phyloP scores from a whole-genome alignment of 2,113 vertebrate species.

The Pseudorectes ferrugineus region DNA sequence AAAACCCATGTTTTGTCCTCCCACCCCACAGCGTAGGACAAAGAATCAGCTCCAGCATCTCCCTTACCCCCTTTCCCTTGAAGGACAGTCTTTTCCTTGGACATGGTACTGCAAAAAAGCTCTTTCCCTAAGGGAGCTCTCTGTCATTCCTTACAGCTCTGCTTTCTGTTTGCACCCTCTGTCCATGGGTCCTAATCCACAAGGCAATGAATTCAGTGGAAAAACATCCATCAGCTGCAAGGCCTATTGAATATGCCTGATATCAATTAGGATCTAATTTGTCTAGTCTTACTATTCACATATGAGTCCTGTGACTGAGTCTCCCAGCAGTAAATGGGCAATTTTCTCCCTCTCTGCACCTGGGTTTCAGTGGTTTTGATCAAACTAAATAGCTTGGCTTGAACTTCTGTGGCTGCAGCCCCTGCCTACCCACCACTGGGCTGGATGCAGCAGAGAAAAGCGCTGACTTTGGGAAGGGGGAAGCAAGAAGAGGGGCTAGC shows the following conservation, averaged over 20 bases:
- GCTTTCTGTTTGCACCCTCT: background rate
- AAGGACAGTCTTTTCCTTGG: background rate
- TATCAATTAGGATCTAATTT: conserved; percentile 32
- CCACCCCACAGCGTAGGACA: background rate
- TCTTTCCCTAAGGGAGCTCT: background rate
- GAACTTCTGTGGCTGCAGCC: background rate
- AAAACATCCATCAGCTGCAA: conserved; percentile 10
- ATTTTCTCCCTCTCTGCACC: background rate
- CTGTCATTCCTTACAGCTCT: background rate
- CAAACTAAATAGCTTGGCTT: background rate
- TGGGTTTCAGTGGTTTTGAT: background rate
- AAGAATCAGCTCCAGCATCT: background rate
- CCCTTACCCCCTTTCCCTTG: background rate
- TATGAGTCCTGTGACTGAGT: background rate
- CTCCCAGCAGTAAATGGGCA: background rate
- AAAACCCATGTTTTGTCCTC: background rate
- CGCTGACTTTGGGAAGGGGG: background rate
- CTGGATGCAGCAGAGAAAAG: background rate
- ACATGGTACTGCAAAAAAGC: background rate
- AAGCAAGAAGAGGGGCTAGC: background rate
- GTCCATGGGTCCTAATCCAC: background rate
- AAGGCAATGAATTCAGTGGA: background rate
- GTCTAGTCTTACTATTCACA: conserved; percentile 15
- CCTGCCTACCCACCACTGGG: background rate
- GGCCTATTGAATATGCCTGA: background rate